phyloP scores from a whole-genome alignment of 1,140 invertebrate species.

The Polypedilum pembai region DNA sequence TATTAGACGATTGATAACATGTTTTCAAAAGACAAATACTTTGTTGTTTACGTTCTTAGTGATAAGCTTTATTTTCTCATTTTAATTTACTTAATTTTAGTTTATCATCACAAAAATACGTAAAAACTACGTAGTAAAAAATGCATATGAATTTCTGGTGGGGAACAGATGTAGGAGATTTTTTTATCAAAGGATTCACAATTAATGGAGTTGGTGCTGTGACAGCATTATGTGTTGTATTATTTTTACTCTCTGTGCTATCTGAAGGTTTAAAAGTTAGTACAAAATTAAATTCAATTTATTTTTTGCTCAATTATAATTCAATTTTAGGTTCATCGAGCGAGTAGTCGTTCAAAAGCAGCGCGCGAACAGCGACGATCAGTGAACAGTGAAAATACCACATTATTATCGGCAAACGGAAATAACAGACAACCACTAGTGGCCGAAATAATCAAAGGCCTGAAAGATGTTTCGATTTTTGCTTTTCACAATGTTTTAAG shows the following conservation, averaged over 20 bases:
- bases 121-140: not conserved
- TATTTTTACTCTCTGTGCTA: conserved; percentile 37
- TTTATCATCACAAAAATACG: not conserved
- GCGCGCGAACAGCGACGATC: conserved; percentile 23
- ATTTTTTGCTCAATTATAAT: not conserved
- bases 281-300: conserved; percentile 33
- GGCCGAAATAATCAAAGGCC: conserved; percentile 37
- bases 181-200: conserved; percentile 38
- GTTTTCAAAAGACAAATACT: too few species aligned
- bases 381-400: conserved; percentile 29
- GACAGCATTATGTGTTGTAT: conserved; percentile 36
- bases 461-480: conserved; percentile 39
- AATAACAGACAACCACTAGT: conserved; percentile 15
- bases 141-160: conserved; percentile 38
- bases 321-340: conserved; percentile 30
- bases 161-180: conserved; percentile 36
- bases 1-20: too few species aligned
- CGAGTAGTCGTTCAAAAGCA: conserved; percentile 12
- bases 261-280: conserved; percentile 42
- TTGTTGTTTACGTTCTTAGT: too few species aligned
- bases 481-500: conserved; percentile 46
- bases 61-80: too few species aligned
- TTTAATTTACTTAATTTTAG: too few species aligned
- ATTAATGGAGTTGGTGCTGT: conserved; percentile 35
- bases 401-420: conserved; percentile 8